phyloP scores from a whole-genome alignment of 2,113 vertebrate genomes.

The Sterrhoptilus dennistouni region DNA sequence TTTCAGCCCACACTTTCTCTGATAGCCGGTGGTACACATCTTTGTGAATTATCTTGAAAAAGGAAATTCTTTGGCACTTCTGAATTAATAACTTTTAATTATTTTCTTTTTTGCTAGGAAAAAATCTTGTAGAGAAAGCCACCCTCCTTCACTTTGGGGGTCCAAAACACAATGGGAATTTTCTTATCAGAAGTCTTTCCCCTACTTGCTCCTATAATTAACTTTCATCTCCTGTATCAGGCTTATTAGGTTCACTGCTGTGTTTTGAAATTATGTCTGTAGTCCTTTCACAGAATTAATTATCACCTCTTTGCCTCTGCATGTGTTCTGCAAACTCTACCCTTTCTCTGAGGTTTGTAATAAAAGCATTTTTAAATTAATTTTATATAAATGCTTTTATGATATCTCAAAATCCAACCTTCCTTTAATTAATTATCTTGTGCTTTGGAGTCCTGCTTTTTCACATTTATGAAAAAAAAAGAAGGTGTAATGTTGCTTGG shows the following conservation, averaged over 20 bases:
- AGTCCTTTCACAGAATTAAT: conserved; percentile 13
- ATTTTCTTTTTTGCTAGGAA: neutral
- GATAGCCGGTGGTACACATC: neutral
- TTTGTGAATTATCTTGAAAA: neutral
- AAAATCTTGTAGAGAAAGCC: neutral
- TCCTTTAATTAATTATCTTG: neutral
- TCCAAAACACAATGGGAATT: neutral
- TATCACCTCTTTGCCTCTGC: neutral
- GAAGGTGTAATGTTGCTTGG: neutral
- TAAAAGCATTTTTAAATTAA: neutral
- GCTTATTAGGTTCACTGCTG: conserved; percentile 18
- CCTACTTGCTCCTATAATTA: neutral
- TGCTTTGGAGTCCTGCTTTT: neutral
- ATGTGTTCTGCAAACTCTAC: neutral
- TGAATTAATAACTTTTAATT: neutral
- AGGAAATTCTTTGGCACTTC: neutral
- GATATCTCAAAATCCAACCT: neutral
- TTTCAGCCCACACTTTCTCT: neutral
- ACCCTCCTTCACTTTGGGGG: neutral
- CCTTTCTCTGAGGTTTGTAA: neutral
- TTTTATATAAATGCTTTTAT: neutral
- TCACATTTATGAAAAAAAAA: neutral
- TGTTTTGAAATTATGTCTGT: conserved; percentile 27
- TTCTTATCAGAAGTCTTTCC: neutral
- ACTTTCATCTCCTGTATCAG: neutral